These are phyloP conservation scores for Chrysolina oricalcia DNA, from an alignment of 2,888 invertebrate genomes.

Conservation along the genomic window DNA sequence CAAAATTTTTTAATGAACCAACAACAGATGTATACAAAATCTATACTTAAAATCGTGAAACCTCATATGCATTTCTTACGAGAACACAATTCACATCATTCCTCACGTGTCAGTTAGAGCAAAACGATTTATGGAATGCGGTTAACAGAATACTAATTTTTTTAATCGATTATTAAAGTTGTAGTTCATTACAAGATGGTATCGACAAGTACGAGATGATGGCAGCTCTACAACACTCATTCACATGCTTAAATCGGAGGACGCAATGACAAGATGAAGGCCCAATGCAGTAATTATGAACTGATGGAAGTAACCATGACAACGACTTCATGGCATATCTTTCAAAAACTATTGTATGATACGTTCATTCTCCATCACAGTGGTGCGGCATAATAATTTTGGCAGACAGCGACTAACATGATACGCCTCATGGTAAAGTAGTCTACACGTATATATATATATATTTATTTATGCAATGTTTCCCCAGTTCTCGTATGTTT, in stretches of 20 bases:
- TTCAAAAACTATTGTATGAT: slow-evolving; percentile 19
- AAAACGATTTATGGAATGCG: slow-evolving; percentile 39
- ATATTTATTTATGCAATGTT: slow-evolving; percentile 17
- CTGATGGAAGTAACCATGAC: slow-evolving; percentile 32
- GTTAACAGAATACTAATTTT: slow-evolving; percentile 42
- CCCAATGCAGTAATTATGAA: slow-evolving; percentile 14
- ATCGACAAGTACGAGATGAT: slow-evolving; percentile 10
- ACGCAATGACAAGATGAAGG: slow-evolving; percentile 15
- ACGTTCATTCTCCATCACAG: background rate
- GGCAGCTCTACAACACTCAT: slow-evolving; percentile 18
- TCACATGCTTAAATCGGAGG: background rate
- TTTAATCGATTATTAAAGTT: slow-evolving; percentile 43
- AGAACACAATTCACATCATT: background rate
- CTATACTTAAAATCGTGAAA: background rate
- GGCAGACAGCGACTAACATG: slow-evolving; percentile 18
- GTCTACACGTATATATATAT: slow-evolving; percentile 2
- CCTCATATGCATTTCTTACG: background rate
- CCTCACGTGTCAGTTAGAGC: background rate
- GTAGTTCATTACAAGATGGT: slow-evolving; percentile 35
- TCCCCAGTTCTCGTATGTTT: slow-evolving; percentile 8
- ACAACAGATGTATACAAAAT: background rate
- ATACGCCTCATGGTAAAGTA: slow-evolving; percentile 43
- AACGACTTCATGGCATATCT: slow-evolving; percentile 31
- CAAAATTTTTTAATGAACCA: too few relatives aligned
- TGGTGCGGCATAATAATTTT: slow-evolving; percentile 4